Base-by-base conservation (phyloP, 2,113 vertebrate genomes). In the Pavo muticus region DNA sequence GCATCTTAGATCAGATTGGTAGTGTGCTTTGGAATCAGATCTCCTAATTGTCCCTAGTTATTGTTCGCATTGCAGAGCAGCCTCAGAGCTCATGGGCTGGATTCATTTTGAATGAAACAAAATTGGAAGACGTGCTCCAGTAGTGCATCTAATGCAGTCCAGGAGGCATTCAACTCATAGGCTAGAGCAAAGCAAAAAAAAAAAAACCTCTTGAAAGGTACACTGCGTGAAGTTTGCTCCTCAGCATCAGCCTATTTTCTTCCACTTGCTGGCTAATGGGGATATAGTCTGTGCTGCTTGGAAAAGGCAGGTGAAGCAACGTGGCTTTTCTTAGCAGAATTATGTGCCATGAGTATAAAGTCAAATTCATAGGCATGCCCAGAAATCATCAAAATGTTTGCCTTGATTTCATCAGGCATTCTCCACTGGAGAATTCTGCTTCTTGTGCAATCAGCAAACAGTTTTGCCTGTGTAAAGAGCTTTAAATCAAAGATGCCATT, bases 321-420 rank as follows among this genome's bases (percentile, higher is more conserved):
- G 24, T 90, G 68, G 0, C 1, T 79, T 85, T 83, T 63, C 73
- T 85, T 83, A 85, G 48, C 19, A 67, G 57, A 91, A 67, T 82
- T 89, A 40, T 35, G 40, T 79, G 72, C 39, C 54, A 20, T 19
- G 80, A 59, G 11, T 68, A 65, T 90, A 19, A 93, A 85, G 32
- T 88, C 15, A 86, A 8, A 61, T 84, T 70, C 59, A 32, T 59
- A 80, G 48, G 47, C 9, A 8, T 40, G 27, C 52, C 14, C 14
- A 56, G 69, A 60, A 76, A 23, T 54, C 35, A 42, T 18, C 70
- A 65, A 12, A 91, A 88, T 37, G 21, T 96, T 80, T 90, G 50
- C 69, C 50, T 47, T 69, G 57, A 40, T 70, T 93, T 93, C 23
- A n/a, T 47, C 60, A 73, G 19, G 1, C 56, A 76, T 87, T 91